Evolutionary conservation across 1,140 invertebrate genomes (phyloP), one percentile per base, ranked within the genome.

Genomic region (Lepidotrigona ventralis): DNA sequence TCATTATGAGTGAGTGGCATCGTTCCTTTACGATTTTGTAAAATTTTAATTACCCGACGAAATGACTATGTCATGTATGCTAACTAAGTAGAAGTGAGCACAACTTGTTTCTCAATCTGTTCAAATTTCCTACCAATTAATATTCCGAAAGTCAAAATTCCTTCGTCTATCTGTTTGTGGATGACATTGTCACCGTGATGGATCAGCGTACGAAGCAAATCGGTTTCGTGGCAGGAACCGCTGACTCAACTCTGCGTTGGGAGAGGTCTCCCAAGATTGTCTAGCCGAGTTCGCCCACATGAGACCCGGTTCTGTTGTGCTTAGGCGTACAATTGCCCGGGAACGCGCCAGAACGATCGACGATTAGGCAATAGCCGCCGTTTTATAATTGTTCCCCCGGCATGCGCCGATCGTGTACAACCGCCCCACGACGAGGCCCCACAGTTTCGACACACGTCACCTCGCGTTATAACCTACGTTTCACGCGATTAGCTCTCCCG

Each of bases 211-310:
- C 19, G 54, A 68, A 46, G 73, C 72, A 64, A 81, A 85, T 81
- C 83, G 82, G 70, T 85, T 85, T 91, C 83, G 85, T 85, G 83
- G 79, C 71, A 87, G 86, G 84, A 89, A 90, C 88, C 85, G 89
- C 90, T 92, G 91, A 92, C 90, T 92, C 91, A 92, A 92, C 87
- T 71, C 15, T 26, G 54, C 21, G 29, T 17, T 71, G 86, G 88
- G 84, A 88, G 69, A 85, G 86, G 83, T 79, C 87, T 79, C 75
- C 66, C 39, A 46, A 46, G 73, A 77, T 76, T 87, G 90, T 91
- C 90, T 92, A 92, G 91, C 86, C 82, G 85, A 87, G 88, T 89
- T 90, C 90, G 90, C 91, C 91, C 90, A 91, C 91, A 85, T 89
- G 63, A 88, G 79, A 79, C 84, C 85, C 87, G 89, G 81, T 91